Percentiles rank a stretch among this genome's conserved stretches.
phyloP scores from a whole-genome alignment of 2,797 vertebrate species.

The Hozukius guyotensis region DNA sequence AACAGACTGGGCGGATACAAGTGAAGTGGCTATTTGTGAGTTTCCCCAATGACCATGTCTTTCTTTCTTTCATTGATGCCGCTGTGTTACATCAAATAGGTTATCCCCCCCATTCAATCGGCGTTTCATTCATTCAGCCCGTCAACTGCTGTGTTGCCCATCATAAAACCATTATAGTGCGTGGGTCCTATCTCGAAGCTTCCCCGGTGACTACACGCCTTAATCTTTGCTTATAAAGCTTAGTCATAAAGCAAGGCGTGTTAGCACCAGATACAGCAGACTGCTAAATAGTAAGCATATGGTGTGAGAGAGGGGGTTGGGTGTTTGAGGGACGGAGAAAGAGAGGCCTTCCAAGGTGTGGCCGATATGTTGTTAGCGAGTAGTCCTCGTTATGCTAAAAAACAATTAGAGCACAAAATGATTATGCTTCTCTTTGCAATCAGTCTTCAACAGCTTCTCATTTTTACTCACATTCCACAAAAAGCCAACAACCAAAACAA shows the following conservation, averaged over 20 bases:
- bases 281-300: constrained; percentile 77
- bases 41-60: constrained; percentile 41
- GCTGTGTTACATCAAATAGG: constrained; percentile 36
- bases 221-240: constrained; percentile 79
- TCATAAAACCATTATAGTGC: constrained; percentile 46
- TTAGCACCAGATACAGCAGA: constrained; percentile 70
- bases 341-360: constrained; percentile 52
- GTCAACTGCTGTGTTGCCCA: constrained; percentile 31
- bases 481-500: constrained; percentile 52
- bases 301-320: constrained; percentile 24
- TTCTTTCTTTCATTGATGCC: constrained; percentile 29
- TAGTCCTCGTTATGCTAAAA: background rate
- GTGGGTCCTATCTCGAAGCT: constrained; percentile 60
- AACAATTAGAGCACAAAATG: constrained; percentile 15
- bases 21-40: constrained; percentile 30
- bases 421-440: constrained; percentile 6
- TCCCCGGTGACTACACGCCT: constrained; percentile 76
- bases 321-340: constrained; percentile 4
- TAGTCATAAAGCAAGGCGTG: constrained; percentile 82
- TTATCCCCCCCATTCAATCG: constrained; percentile 20
- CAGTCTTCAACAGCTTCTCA: background rate
- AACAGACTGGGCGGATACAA: constrained; percentile 6
- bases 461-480: constrained; percentile 48
- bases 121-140: constrained; percentile 26
- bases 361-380: constrained; percentile 28